Conservation (phyloP, 2,113 vertebrate species). For the Gadus macrocephalus region DNA sequence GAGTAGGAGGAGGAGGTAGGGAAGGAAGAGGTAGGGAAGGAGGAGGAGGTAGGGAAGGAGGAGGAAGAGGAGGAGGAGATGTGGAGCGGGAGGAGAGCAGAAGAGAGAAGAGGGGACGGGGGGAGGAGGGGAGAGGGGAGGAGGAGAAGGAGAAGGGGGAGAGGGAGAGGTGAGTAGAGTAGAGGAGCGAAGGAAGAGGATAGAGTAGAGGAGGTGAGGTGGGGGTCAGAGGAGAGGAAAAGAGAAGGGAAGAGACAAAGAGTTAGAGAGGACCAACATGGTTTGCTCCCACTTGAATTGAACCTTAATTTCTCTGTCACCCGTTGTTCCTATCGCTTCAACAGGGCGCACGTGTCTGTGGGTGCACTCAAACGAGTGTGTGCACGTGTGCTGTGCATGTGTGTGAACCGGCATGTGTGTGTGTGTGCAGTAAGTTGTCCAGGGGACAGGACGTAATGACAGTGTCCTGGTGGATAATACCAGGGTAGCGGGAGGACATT, state of each 20-base stretch:
- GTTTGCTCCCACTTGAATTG: too few relatives aligned
- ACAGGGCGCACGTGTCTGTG: too few relatives aligned
- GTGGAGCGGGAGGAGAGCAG: not conserved
- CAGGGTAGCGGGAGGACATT: constrained; percentile 43
- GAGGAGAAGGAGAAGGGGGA: not conserved
- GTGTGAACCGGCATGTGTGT: not conserved
- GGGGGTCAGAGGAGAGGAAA: not conserved
- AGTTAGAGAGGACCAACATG: too few relatives aligned
- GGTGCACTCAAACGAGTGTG: constrained; percentile 3
- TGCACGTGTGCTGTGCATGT: not conserved
- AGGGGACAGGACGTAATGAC: constrained; percentile 55
- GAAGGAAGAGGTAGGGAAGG: not conserved
- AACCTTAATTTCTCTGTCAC: too few relatives aligned
- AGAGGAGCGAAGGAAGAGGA: not conserved
- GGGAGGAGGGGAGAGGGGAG: not conserved
- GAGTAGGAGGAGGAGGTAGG: not conserved
- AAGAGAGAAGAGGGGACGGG: too few relatives aligned
- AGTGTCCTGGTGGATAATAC: constrained; percentile 54
- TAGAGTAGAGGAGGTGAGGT: not conserved
- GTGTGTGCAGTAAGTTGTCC: constrained; percentile 29
- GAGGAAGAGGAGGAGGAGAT: too few relatives aligned
- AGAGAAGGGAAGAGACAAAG: not conserved
- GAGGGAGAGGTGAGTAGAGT: not conserved
- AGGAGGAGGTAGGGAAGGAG: not conserved
- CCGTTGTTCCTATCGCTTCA: too few relatives aligned